These are phyloP conservation scores for Geotrypetes seraphini DNA, from an alignment of 2,797 vertebrate genomes.

Conservation along the genomic window DNA sequence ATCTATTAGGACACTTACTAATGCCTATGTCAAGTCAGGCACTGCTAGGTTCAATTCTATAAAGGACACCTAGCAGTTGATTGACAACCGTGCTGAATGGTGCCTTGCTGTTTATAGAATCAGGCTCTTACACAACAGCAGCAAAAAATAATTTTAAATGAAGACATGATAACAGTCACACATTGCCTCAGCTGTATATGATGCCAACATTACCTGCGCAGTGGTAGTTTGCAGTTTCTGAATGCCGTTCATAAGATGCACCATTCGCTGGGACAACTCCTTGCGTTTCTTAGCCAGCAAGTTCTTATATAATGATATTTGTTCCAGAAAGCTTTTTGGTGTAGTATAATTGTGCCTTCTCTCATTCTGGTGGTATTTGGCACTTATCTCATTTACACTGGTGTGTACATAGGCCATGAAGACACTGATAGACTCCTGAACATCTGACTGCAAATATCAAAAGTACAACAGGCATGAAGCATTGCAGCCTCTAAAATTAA, in stretches of 20 bases:
- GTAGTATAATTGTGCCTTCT: slow-evolving; percentile 67
- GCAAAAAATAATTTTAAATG: too few relatives aligned
- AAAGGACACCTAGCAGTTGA: too few relatives aligned
- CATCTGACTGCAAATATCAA: slow-evolving; percentile 56
- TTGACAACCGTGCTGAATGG: too few relatives aligned
- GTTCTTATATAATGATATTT: slow-evolving; percentile 66
- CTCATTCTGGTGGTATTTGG: slow-evolving; percentile 64
- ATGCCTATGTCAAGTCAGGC: too few relatives aligned
- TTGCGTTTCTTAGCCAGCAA: slow-evolving; percentile 59
- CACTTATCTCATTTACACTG: slow-evolving; percentile 64
- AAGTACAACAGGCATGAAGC: too few relatives aligned
- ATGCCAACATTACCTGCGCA: slow-evolving; percentile 54
- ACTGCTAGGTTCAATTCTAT: too few relatives aligned
- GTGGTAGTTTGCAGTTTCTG: slow-evolving; percentile 66
- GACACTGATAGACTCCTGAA: slow-evolving; percentile 69
- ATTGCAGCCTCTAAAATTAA: too few relatives aligned
- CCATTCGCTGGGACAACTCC: slow-evolving; percentile 49
- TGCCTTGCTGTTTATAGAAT: too few relatives aligned
- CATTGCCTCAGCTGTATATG: not conserved
- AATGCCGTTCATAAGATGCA: slow-evolving; percentile 58
- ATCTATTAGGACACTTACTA: too few relatives aligned
- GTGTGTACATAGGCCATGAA: slow-evolving; percentile 75
- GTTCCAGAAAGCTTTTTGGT: slow-evolving; percentile 74
- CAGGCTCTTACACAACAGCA: too few relatives aligned
- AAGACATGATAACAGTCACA: not conserved